Evolutionary conservation across 2,797 vertebrate genomes (phyloP), one percentile per base, ranked within the genome.

Genomic region (Leucoraja ocellata): DNA sequence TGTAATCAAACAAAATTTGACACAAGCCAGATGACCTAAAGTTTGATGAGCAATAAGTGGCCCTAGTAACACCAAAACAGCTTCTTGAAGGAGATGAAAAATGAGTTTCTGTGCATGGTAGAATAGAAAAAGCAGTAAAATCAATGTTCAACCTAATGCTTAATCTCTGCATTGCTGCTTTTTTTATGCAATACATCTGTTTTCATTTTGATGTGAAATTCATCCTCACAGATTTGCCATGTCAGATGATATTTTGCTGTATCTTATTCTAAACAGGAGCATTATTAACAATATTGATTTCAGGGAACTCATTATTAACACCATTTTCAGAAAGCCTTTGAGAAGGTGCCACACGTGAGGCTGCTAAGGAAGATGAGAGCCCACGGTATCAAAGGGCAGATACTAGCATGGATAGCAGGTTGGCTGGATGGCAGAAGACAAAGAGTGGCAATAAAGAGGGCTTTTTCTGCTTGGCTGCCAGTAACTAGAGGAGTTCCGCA

Each of bases 181-280:
- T 61, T 83, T 83, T 3, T 5, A 83, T 83, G 21, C 54, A 61
- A 9, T 83, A 83, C 81, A 83, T 83, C 23, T 83, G 46, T 83
- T 61, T 68, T 61, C 46, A 58, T 83, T 83, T 83, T 83, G 80
- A 83, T 83, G 18, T 58, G 36, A 80, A 80, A 80, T 61, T 83
- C 21, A 76, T 76, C 23, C 80, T 83, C 21, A 25, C 39, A 2
- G 9, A 39, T 61, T 58, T 83, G 46, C 58, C 81, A 83, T 25
- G 54, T 58, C 46, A 58, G 16, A 11, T 83, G 23, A 58, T 83
- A 46, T 58, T 83, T 46, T 81, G 39, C 79, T 81, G 79, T 18
- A 81, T 36, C 18, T 81, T 21, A 83, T 25, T 10, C 23, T 28
- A 23, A 83, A 25, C 46, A n/a, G 74, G 54, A 46, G 28, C 21